A percentile compares a stretch with the other conserved stretches of the same genome.
Conservation (phyloP, 2,888 invertebrate genomes). For the Drosophila robusta region DNA sequence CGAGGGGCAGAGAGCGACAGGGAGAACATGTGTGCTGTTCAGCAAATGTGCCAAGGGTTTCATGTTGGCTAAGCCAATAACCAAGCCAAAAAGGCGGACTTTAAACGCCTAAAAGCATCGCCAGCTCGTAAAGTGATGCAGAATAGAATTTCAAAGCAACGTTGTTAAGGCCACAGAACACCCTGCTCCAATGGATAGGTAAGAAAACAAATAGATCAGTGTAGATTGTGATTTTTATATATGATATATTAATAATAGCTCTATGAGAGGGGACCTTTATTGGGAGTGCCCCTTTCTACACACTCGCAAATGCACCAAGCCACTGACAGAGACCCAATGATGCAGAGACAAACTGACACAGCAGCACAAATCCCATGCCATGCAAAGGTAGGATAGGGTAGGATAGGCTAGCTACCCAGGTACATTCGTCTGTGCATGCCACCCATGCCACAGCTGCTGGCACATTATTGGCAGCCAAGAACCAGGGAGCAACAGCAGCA, state of each 20-base stretch:
- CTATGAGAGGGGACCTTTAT: no score
- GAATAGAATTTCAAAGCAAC: neutral
- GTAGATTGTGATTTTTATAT: no score
- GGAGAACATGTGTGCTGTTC: neutral
- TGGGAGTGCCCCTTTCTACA: neutral
- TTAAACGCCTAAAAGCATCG: constrained; percentile 4
- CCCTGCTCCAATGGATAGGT: neutral
- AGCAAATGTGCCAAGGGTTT: constrained; percentile 13
- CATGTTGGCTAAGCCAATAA: constrained; percentile 19
- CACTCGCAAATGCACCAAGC: neutral
- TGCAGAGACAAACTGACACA: constrained; percentile 1
- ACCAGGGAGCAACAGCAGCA: constrained; percentile 6
- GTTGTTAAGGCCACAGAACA: neutral
- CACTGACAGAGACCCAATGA: neutral
- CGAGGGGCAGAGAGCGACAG: neutral
- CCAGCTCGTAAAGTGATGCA: neutral
- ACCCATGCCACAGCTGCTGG: constrained; percentile 9
- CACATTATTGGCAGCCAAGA: constrained; percentile 43
- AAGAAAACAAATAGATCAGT: no score
- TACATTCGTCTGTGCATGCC: constrained; percentile 51
- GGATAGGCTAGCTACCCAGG: constrained; percentile 24
- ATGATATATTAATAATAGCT: no score
- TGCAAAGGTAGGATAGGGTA: neutral
- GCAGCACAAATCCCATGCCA: constrained; percentile 3
- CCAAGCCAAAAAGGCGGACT: neutral